Conservation (phyloP, 1,140 invertebrate genomes). For the Belonocnema kinseyi region DNA sequence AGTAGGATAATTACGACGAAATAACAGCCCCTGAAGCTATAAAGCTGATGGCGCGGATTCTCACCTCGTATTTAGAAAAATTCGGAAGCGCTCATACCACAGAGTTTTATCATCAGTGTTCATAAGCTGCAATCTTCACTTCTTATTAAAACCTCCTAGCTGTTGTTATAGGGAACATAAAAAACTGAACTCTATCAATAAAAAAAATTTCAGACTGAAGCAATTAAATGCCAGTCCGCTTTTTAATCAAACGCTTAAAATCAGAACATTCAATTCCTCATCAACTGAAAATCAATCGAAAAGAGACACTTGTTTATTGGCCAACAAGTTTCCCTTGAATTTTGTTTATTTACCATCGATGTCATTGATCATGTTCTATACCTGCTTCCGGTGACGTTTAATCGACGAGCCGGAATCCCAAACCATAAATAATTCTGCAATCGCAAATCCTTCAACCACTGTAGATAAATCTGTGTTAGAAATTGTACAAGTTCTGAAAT, state of each 20-base stretch:
- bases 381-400: conserved; percentile 26
- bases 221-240: too few relatives aligned
- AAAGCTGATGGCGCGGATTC: neutral
- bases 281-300: neutral
- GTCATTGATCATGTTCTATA: conserved; percentile 11
- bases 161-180: too few relatives aligned
- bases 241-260: neutral
- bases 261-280: neutral
- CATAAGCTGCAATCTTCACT: neutral
- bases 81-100: neutral
- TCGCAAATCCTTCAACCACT: neutral
- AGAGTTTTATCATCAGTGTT: neutral
- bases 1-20: conserved; percentile 6
- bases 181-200: too few relatives aligned
- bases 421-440: conserved; percentile 31
- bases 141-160: neutral
- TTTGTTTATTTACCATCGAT: neutral
- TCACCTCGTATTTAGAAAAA: neutral
- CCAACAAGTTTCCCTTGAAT: neutral
- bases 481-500: too few relatives aligned
- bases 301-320: conserved; percentile 2
- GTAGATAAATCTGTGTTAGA: too few relatives aligned
- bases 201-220: too few relatives aligned
- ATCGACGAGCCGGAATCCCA: neutral
- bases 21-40: neutral